Conservation (phyloP, 2,113 vertebrate genomes). For the Clarias macrocephalus region DNA sequence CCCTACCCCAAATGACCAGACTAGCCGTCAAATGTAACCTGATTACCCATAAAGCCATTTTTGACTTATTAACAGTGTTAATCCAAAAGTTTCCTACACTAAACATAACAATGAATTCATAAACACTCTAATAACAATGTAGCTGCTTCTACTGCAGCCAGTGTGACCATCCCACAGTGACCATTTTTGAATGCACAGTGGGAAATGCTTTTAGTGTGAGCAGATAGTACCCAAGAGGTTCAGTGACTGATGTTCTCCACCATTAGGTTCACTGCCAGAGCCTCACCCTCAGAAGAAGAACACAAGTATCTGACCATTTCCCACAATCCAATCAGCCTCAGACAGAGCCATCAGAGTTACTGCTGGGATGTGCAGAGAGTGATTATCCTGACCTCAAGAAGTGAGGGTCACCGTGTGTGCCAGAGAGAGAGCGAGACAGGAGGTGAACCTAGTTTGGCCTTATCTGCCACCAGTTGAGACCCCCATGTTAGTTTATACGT, state of each 20-base stretch:
- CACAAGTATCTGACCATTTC: conserved; percentile 18
- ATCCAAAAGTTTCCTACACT: not conserved
- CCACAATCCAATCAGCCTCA: conserved; percentile 35
- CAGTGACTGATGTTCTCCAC: conserved; percentile 6
- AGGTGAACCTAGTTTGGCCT: conserved; percentile 55
- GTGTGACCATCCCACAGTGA: not conserved
- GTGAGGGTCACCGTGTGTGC: conserved; percentile 41
- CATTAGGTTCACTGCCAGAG: conserved; percentile 11
- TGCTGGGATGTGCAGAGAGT: conserved; percentile 45
- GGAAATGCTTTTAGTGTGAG: not conserved
- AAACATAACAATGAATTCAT: not conserved
- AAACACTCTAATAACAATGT: not conserved
- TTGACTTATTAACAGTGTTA: not conserved
- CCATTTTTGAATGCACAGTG: not conserved
- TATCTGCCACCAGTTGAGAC: conserved; percentile 50
- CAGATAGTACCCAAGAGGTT: not conserved
- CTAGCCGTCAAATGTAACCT: not conserved
- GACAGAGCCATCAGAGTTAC: conserved; percentile 38
- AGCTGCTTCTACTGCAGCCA: not conserved
- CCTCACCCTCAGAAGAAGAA: not conserved
- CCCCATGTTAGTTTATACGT: conserved; percentile 59
- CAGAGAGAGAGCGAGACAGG: conserved; percentile 40
- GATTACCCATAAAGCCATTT: not conserved
- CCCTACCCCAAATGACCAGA: not conserved
- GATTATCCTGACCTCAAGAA: conserved; percentile 58